These are phyloP conservation scores for Tetrapedia diversipes DNA, from an alignment of 2,888 invertebrate species.

Conservation along the genomic window DNA sequence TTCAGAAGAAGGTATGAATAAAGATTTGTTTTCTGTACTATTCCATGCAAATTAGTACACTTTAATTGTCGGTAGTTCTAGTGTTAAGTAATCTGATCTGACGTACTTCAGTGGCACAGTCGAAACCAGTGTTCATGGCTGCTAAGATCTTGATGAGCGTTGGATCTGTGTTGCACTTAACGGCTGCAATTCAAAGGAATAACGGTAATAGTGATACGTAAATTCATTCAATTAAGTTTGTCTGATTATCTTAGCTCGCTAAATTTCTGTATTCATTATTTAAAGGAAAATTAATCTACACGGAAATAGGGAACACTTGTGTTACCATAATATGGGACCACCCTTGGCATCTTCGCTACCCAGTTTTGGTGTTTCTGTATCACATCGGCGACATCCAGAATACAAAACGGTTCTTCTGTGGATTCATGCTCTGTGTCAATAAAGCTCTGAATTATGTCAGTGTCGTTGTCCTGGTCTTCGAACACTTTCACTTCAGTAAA, in stretches of 20 bases:
- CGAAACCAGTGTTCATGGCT: conserved; percentile 85
- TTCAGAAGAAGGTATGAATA: no score
- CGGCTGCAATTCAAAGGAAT: conserved; percentile 80
- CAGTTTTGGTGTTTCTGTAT: conserved; percentile 76
- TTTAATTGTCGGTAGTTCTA: no score
- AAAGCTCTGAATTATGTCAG: conserved; percentile 72
- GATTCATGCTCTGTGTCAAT: conserved; percentile 63
- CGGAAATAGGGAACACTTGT: neutral
- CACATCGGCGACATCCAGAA: conserved; percentile 74
- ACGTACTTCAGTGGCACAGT: conserved; percentile 86
- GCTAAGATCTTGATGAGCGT: conserved; percentile 83
- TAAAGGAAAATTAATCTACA: no score
- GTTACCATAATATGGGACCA: conserved; percentile 77
- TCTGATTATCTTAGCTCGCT: no score
- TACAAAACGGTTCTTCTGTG: conserved; percentile 75
- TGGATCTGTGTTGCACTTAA: conserved; percentile 86
- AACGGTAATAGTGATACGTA: neutral
- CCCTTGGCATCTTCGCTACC: conserved; percentile 76
- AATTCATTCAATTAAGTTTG: no score
- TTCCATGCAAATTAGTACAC: no score
- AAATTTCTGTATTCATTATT: no score
- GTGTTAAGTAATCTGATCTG: no score
- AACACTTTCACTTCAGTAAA: conserved; percentile 70
- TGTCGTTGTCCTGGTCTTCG: conserved; percentile 67
- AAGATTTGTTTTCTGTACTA: no score